Evolutionary conservation across 2,113 vertebrate species (phyloP).

Genomic region (Malurus melanocephalus): DNA sequence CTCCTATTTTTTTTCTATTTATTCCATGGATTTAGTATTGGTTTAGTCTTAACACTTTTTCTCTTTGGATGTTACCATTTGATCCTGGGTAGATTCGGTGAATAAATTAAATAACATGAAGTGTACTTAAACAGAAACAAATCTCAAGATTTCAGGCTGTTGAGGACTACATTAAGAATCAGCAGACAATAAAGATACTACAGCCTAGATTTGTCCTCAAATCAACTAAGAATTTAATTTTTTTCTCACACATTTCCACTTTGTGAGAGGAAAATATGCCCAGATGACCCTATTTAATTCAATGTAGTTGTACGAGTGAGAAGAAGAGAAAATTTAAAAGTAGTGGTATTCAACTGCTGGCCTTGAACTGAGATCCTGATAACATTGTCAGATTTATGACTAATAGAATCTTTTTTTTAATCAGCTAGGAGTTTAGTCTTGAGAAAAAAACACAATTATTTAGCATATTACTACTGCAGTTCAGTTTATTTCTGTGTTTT

Average conservation of each 20-base stretch:
- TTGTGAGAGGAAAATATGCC: neutral
- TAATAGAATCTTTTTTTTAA: neutral
- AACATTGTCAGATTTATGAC: neutral
- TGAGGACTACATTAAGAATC: neutral
- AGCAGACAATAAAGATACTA: neutral
- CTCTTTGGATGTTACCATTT: neutral
- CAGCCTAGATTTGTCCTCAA: neutral
- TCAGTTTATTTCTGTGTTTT: neutral
- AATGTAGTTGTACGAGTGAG: neutral
- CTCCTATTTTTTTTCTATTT: neutral
- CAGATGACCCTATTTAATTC: neutral
- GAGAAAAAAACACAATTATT: neutral
- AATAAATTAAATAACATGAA: neutral
- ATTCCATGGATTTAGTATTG: neutral
- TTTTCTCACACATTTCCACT: neutral
- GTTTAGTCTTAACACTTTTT: neutral
- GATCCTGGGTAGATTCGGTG: neutral
- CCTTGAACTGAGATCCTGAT: neutral
- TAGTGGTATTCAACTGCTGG: neutral
- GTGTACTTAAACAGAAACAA: neutral
- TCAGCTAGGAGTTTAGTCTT: rapidly evolving
- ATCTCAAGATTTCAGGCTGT: neutral
- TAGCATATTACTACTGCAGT: neutral
- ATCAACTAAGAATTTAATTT: neutral
- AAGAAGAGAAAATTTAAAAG: neutral